phyloP scores from a whole-genome alignment of 2,888 invertebrate species.

The Capitulum mitella region DNA sequence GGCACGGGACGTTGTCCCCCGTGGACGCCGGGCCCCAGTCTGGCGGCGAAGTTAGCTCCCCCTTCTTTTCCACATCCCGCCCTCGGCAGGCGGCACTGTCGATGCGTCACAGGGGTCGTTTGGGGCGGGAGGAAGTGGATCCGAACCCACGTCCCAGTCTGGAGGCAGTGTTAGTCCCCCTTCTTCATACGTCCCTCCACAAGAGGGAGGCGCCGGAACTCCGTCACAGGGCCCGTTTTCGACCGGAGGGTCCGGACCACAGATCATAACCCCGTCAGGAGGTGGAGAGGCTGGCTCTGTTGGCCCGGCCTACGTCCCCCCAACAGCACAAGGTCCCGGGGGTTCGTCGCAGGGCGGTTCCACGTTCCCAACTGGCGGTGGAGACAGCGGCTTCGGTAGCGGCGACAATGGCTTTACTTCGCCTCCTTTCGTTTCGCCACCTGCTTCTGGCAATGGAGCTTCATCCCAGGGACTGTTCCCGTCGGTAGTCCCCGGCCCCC shows the following conservation, averaged over 20 bases:
- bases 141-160: neutral
- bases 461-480: too few relatives aligned
- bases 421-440: too few relatives aligned
- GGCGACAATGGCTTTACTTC: too few relatives aligned
- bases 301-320: neutral
- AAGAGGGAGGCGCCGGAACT: neutral
- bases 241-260: neutral
- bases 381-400: too few relatives aligned
- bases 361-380: too few relatives aligned
- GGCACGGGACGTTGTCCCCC: too few relatives aligned
- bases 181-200: neutral
- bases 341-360: too few relatives aligned
- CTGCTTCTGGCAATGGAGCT: too few relatives aligned
- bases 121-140: neutral
- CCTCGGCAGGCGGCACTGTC: neutral
- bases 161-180: neutral
- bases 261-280: neutral
- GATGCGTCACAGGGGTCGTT: too few relatives aligned
- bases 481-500: too few relatives aligned
- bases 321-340: too few relatives aligned
- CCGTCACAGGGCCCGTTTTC: neutral
- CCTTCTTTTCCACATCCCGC: neutral
- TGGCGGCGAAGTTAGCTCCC: neutral
- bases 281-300: neutral
- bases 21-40: too few relatives aligned